Evolutionary conservation across 2,888 invertebrate genomes (phyloP).

Genomic region (Rhagium mordax): DNA sequence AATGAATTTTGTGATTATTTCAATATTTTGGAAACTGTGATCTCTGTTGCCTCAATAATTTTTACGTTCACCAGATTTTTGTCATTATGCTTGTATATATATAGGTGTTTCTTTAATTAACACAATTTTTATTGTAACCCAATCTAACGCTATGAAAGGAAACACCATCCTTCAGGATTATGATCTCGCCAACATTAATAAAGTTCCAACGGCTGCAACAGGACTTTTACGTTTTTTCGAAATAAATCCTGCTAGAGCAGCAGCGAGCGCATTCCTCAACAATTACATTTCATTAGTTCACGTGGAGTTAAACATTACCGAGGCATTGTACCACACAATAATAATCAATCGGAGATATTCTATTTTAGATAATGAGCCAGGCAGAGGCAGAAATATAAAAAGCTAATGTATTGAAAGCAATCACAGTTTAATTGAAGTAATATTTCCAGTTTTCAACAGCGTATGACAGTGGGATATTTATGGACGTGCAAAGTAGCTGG

Average conservation of each 20-base stretch:
- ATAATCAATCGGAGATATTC: slow-evolving; percentile 39
- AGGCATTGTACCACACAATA: slow-evolving; percentile 5
- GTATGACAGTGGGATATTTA: slow-evolving; percentile 45
- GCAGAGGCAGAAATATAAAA: slow-evolving; percentile 24
- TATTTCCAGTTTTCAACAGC: slow-evolving; percentile 47
- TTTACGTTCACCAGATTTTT: too few relatives aligned
- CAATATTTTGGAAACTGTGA: too few relatives aligned
- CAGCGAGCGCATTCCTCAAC: slow-evolving; percentile 9
- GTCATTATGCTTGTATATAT: too few relatives aligned
- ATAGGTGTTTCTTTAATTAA: background rate
- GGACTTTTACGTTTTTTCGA: slow-evolving; percentile 4
- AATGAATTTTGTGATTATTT: too few relatives aligned
- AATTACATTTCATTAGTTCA: slow-evolving; percentile 18
- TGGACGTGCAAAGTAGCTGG: slow-evolving; percentile 41
- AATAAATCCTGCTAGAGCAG: background rate
- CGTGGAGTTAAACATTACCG: slow-evolving; percentile 4
- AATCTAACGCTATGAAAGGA: background rate
- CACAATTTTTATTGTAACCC: background rate
- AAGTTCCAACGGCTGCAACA: background rate
- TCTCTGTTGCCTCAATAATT: too few relatives aligned
- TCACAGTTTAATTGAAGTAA: slow-evolving; percentile 46
- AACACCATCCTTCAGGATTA: background rate
- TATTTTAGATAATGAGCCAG: slow-evolving; percentile 40
- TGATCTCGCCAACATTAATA: background rate
- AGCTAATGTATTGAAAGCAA: slow-evolving; percentile 41